Evolutionary conservation across 2,888 invertebrate genomes (phyloP).

Genomic region (Philaethria dido): DNA sequence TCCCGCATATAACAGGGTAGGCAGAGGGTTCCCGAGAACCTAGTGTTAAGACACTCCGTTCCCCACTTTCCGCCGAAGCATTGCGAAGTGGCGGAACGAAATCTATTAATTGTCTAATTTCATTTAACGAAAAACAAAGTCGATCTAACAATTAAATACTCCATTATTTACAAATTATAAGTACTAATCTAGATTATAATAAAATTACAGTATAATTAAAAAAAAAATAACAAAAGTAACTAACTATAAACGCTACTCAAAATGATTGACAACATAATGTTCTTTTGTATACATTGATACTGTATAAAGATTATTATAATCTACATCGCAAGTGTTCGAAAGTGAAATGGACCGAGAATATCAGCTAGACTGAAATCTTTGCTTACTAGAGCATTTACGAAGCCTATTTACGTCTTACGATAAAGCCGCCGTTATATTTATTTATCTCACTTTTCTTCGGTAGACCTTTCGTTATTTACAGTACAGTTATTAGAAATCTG

Average conservation of each 20-base stretch:
- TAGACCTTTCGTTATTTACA: constrained; percentile 31
- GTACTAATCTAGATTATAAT: neutral
- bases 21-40: too few relatives aligned
- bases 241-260: neutral
- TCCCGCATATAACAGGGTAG: too few relatives aligned
- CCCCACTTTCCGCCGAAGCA: too few relatives aligned
- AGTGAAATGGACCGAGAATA: constrained; percentile 44
- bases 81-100: too few relatives aligned
- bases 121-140: too few relatives aligned
- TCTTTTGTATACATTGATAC: constrained; percentile 1
- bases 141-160: too few relatives aligned
- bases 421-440: constrained; percentile 43
- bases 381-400: constrained; percentile 42
- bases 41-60: too few relatives aligned
- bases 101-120: neutral
- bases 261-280: constrained; percentile 10
- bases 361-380: constrained; percentile 41
- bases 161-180: neutral
- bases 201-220: neutral
- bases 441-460: constrained; percentile 38
- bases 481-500: constrained; percentile 8
- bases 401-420: constrained; percentile 41
- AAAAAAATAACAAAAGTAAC: neutral
- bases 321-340: constrained; percentile 40
- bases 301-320: constrained; percentile 24